A percentile compares a stretch with the other conserved stretches of the same genome.
Evolutionary conservation across 2,888 invertebrate species (phyloP).

Genomic region (Heliconius ethilla): DNA sequence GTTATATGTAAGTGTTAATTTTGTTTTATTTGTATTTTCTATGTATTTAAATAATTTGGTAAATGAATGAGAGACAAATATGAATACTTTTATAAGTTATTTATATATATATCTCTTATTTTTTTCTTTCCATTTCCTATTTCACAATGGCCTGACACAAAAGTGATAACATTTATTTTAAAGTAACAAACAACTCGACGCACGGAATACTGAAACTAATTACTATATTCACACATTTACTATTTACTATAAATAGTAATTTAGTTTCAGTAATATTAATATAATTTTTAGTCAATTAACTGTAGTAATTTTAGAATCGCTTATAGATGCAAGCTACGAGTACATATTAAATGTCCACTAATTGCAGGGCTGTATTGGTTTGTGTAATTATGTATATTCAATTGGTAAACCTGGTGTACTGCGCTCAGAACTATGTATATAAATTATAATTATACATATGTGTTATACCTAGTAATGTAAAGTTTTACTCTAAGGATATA

Average conservation of each 20-base stretch:
- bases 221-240: not conserved
- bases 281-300: not conserved
- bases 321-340: not conserved
- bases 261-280: not conserved
- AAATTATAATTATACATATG: not conserved
- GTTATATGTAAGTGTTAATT: not conserved
- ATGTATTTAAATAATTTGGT: not conserved
- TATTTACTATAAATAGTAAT: not conserved
- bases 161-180: too few species aligned
- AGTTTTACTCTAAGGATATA: not conserved
- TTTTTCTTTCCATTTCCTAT: too few species aligned
- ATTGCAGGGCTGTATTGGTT: slow-evolving; percentile 10
- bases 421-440: not conserved
- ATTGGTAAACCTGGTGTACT: not conserved
- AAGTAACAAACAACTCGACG: too few species aligned
- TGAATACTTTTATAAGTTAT: too few species aligned
- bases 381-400: slow-evolving; percentile 7
- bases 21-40: not conserved
- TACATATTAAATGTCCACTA: slow-evolving; percentile 5
- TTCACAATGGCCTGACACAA: too few species aligned
- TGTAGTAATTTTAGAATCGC: not conserved
- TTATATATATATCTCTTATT: too few species aligned
- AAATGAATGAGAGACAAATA: too few species aligned
- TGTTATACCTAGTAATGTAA: not conserved
- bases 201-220: not conserved